Base-by-base conservation (phyloP, 2,888 invertebrate species). In the Drosophila atripex region DNA sequence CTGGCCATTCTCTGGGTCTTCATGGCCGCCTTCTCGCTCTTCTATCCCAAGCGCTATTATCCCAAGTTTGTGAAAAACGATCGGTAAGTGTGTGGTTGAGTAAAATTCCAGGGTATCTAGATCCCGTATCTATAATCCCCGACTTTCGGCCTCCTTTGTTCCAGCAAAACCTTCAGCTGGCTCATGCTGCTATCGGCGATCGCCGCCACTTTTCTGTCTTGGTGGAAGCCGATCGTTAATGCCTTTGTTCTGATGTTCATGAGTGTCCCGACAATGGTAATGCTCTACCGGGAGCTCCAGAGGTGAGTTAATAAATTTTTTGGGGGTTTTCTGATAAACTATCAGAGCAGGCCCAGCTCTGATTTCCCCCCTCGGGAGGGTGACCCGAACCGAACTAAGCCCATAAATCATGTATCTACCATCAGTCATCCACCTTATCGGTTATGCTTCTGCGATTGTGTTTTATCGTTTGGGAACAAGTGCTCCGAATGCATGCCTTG, bases 1-100 rank as follows among this genome's bases (percentile, higher is more conserved):
- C 91, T 96, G 75, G 94, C 96, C 46, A 97, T 97, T 88, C 89
- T 97, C 47, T 97, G 96, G 97, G 94, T 96, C 1, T 94, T 95
- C 78, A 95, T 95, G 93, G 95, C 95, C 21, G 95, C 94, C 5
- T 95, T 95, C 89, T 94, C 95, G 35, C 93, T 96, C 92, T 96
- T 96, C 91, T 93, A 94, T 59, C 96, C 96, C 25, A 93, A 93
- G 85, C 92, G 94, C 90, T 93, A 94, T 89, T 95, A 95, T 83
- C 95, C 95, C 11, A 93, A 93, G 77, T 94, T 94, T 86, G 92
- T 95, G 63, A 92, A 93, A 73, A 94, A 94, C 68, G 93, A 94
- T 88, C 93, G 95, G 95, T 94, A 91, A 92, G 91, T 89, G 47
- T n/a, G 7, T 4, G 0, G n/a, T n/a, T n/a, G n/a, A n/a, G n/a